phyloP scores from a whole-genome alignment of 2,888 invertebrate species.

The Lydus trimaculatus region DNA sequence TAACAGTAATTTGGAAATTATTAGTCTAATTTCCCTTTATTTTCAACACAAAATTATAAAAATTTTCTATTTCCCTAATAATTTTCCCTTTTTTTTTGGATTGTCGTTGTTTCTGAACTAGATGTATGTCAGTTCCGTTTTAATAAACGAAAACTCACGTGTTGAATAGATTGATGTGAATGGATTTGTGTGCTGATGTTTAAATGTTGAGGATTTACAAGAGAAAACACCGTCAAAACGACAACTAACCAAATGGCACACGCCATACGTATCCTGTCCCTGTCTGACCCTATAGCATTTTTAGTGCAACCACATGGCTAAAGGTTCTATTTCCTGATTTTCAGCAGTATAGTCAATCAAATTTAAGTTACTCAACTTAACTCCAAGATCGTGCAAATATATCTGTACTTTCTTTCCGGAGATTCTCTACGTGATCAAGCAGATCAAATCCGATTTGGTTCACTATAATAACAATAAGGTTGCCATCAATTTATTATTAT shows the following conservation, averaged over 20 bases:
- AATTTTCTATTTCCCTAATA: not conserved
- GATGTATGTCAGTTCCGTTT: not conserved
- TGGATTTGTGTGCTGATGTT: conserved; percentile 18
- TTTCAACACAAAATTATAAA: not conserved
- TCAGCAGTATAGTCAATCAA: not conserved
- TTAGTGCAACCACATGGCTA: not conserved
- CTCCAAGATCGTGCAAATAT: too few species aligned
- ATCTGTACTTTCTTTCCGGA: too few species aligned
- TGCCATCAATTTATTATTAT: not conserved
- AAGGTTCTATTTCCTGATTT: not conserved
- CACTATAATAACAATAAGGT: not conserved
- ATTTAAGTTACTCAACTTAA: too few species aligned
- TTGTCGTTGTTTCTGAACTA: not conserved
- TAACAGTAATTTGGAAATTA: not conserved
- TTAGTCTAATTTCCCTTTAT: not conserved
- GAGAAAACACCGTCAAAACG: conserved; percentile 17
- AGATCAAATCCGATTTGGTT: not conserved
- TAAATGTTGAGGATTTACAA: conserved; percentile 17
- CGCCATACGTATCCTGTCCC: conserved; percentile 20
- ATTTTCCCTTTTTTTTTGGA: not conserved
- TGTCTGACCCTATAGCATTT: not conserved
- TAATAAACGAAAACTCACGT: not conserved
- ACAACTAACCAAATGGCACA: conserved; percentile 38
- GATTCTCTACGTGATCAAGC: too few species aligned
- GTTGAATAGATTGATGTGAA: not conserved